phyloP scores from a whole-genome alignment of 2,888 invertebrate genomes.

The Dyspetes luteomarginatus region DNA sequence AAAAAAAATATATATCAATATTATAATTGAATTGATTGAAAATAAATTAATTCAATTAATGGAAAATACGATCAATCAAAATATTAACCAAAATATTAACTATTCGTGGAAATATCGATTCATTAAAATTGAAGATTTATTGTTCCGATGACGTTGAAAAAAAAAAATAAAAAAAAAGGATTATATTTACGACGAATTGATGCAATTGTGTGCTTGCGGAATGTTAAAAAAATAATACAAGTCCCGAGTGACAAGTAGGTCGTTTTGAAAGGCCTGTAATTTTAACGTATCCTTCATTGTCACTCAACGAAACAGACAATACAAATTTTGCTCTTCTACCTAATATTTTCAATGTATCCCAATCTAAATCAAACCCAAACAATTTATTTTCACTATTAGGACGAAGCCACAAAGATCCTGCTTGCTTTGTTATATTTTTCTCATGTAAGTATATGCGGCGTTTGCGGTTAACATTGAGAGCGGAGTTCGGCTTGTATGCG shows the following conservation, averaged over 20 bases:
- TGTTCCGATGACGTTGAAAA: not conserved
- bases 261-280: not conserved
- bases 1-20: no score
- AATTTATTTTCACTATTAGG: not conserved
- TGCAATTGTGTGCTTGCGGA: no score
- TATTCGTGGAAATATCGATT: no score
- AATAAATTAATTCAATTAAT: no score
- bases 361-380: no score
- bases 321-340: not conserved
- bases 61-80: no score
- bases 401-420: not conserved
- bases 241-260: not conserved
- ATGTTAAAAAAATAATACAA: not conserved
- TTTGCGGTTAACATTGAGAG: constrained; percentile 3
- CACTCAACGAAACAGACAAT: not conserved
- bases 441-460: not conserved
- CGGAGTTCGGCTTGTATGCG: not conserved
- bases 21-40: no score
- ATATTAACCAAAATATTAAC: no score
- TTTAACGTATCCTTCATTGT: constrained; percentile 12
- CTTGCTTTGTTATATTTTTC: not conserved
- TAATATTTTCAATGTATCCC: not conserved
- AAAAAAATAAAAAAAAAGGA: not conserved
- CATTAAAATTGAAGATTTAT: not conserved
- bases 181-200: no score